Conservation (phyloP, 1,140 invertebrate genomes). For the Cepaea nemoralis region DNA sequence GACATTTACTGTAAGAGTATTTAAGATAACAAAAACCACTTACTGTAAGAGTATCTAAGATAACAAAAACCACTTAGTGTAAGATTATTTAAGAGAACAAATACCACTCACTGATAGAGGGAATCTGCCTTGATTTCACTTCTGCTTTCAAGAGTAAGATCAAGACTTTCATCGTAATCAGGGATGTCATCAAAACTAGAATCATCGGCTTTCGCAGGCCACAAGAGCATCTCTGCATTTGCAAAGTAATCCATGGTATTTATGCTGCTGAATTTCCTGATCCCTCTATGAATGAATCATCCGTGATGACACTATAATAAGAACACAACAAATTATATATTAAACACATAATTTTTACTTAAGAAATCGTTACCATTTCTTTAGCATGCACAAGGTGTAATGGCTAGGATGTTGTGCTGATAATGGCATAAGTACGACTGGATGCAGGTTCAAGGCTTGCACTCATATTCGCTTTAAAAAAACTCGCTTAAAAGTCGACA, state of each 20-base stretch:
- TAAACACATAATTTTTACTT: too few species aligned
- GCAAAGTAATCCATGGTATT: slow-evolving; percentile 29
- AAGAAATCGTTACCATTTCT: too few species aligned
- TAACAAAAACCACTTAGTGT: not conserved
- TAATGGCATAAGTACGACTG: too few species aligned
- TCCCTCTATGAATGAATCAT: too few species aligned
- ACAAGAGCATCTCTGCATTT: slow-evolving; percentile 38
- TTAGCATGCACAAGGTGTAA: too few species aligned
- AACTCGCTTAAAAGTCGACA: too few species aligned
- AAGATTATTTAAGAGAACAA: not conserved
- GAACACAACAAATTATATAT: too few species aligned
- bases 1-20: not conserved
- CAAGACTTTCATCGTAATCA: slow-evolving; percentile 51
- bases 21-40: not conserved
- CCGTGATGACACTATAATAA: too few species aligned
- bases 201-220: slow-evolving; percentile 51
- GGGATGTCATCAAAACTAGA: slow-evolving; percentile 48
- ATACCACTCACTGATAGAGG: slow-evolving; percentile 39
- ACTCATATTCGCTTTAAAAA: too few species aligned
- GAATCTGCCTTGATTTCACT: slow-evolving; percentile 51
- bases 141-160: slow-evolving; percentile 44
- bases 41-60: not conserved
- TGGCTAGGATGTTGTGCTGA: too few species aligned
- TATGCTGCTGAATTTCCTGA: not conserved
- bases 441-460: too few species aligned